A percentile compares a stretch with the other conserved stretches of the same genome.
phyloP scores from a whole-genome alignment of 2,888 invertebrate species.

The Tiliacea citrago region DNA sequence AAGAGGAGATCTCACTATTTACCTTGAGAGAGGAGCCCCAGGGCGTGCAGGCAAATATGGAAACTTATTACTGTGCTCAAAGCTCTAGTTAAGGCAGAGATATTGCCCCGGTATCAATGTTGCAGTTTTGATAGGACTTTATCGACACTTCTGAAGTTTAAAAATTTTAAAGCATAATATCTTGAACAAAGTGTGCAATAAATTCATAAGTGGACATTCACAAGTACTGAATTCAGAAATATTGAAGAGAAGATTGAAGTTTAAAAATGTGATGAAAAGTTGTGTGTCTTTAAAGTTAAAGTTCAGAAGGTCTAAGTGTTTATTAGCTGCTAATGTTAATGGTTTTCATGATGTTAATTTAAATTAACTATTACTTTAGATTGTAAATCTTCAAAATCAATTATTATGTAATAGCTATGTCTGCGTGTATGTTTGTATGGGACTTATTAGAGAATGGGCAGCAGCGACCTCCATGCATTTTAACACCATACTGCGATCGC shows the following conservation, averaged over 20 bases:
- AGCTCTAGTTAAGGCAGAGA: slow-evolving; percentile 2
- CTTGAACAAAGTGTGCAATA: background rate
- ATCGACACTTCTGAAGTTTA: slow-evolving; percentile 2
- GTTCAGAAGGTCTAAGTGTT: background rate
- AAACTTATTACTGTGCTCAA: slow-evolving; percentile 30
- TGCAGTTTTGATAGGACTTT: slow-evolving; percentile 9
- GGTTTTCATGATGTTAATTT: too few relatives aligned
- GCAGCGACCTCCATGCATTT: too few relatives aligned
- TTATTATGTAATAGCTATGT: background rate
- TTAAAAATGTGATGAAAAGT: background rate
- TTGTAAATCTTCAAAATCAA: background rate
- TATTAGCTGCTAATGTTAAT: background rate
- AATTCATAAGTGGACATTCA: background rate
- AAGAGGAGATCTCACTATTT: slow-evolving; percentile 19
- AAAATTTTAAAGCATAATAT: slow-evolving; percentile 4
- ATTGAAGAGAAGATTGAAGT: background rate
- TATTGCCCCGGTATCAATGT: slow-evolving; percentile 39
- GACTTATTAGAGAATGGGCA: too few relatives aligned
- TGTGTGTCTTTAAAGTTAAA: background rate
- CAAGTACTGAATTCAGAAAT: background rate
- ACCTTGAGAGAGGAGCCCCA: background rate
- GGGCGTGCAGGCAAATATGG: slow-evolving; percentile 29
- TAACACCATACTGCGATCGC: too few relatives aligned
- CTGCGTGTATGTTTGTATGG: too few relatives aligned
- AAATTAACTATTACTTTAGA: background rate